These are phyloP conservation scores for human DNA, from an alignment of 2,113 vertebrate species.

Conservation along the genomic window DNA sequence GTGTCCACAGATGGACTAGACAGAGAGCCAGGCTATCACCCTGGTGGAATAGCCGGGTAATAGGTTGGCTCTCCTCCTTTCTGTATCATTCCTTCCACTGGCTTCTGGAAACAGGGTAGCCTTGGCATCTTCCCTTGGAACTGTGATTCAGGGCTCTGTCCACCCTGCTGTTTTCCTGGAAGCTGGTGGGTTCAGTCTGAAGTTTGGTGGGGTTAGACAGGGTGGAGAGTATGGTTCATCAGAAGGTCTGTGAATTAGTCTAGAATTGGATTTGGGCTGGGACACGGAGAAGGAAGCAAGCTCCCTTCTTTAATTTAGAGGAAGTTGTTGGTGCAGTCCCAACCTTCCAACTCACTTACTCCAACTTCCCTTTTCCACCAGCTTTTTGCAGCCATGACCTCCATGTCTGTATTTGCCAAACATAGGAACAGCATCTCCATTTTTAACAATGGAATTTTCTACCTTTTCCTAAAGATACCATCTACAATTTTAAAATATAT, in stretches of 20 bases:
- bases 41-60: not conserved
- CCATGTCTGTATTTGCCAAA: not conserved
- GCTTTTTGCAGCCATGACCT: not conserved
- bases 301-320: not conserved
- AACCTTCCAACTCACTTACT: not conserved
- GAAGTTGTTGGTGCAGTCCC: not conserved
- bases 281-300: not conserved
- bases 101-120: not conserved
- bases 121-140: not conserved
- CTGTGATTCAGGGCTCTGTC: not conserved
- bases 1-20: not conserved
- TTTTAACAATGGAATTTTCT: not conserved
- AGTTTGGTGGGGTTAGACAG: not conserved
- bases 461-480: not conserved
- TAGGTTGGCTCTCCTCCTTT: not conserved
- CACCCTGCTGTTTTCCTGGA: not conserved
- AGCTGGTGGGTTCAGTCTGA: not conserved
- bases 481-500: not conserved
- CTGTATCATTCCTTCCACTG: not conserved
- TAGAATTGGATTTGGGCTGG: not conserved
- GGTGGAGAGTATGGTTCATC: not conserved
- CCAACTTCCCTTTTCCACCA: not conserved
- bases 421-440: not conserved
- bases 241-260: not conserved
- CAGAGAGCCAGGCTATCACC: not conserved